Conservation (phyloP, 2,113 vertebrate genomes). For the Caranx ignobilis region DNA sequence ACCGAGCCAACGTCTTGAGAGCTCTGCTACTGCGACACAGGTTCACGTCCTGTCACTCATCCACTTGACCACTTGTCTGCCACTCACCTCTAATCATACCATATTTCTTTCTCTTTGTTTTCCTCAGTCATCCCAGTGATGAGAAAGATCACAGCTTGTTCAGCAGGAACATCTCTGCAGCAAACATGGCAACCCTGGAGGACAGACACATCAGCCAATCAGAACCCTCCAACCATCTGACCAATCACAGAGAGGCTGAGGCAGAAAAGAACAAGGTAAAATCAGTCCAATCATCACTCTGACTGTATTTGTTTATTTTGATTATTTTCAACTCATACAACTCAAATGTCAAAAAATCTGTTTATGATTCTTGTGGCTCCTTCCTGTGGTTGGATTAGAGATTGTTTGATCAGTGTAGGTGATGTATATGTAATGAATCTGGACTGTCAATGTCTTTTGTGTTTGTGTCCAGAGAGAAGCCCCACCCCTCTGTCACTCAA, state of each 20-base stretch:
- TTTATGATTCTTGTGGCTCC: too few relatives aligned
- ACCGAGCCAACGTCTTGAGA: slow-evolving; percentile 89
- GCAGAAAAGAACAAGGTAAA: slow-evolving; percentile 85
- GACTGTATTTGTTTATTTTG: too few relatives aligned
- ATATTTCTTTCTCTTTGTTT: not conserved
- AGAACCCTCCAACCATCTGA: slow-evolving; percentile 83
- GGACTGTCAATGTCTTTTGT: too few relatives aligned
- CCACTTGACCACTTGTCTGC: too few relatives aligned
- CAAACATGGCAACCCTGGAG: slow-evolving; percentile 88
- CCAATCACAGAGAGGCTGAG: slow-evolving; percentile 80
- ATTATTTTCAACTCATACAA: too few relatives aligned
- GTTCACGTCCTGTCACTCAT: slow-evolving; percentile 59
- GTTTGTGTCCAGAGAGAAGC: slow-evolving; percentile 64
- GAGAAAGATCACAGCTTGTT: slow-evolving; percentile 91
- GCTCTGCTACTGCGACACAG: slow-evolving; percentile 93
- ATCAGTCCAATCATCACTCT: too few relatives aligned
- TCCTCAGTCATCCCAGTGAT: slow-evolving; percentile 89
- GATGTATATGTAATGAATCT: too few relatives aligned
- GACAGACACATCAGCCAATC: slow-evolving; percentile 83
- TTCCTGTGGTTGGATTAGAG: too few relatives aligned
- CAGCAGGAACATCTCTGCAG: slow-evolving; percentile 90
- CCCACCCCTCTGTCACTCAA: slow-evolving; percentile 82
- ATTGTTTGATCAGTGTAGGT: too few relatives aligned
- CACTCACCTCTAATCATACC: too few relatives aligned
- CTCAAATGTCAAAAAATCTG: too few relatives aligned